Percentiles rank a stretch among this genome's conserved stretches.
Evolutionary conservation across 2,888 invertebrate species (phyloP).

Genomic region (Epiblema foenella): DNA sequence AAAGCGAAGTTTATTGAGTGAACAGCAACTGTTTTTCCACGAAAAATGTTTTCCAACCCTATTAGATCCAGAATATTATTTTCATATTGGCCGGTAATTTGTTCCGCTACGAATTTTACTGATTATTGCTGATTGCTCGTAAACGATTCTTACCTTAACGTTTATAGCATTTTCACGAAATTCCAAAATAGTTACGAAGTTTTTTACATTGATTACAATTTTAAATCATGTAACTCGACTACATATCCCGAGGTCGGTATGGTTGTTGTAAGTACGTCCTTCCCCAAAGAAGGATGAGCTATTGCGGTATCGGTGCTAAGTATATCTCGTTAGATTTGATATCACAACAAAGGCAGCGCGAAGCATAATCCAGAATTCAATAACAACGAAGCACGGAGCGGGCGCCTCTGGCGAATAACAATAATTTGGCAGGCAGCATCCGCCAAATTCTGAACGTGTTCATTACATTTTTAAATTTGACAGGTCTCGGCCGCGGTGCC

Average conservation of each 20-base stretch:
- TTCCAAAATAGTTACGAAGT: too few species aligned
- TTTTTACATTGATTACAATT: neutral
- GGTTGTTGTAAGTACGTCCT: neutral
- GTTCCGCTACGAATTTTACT: conserved; percentile 20
- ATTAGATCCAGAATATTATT: conserved; percentile 38
- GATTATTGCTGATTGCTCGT: conserved; percentile 35
- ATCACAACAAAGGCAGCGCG: conserved; percentile 67
- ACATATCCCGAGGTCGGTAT: neutral
- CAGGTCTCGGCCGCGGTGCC: conserved; percentile 67
- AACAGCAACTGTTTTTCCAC: conserved; percentile 64
- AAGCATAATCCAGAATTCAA: conserved; percentile 77
- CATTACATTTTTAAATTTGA: conserved; percentile 84
- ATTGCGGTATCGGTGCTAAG: conserved; percentile 36
- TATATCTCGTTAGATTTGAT: conserved; percentile 62
- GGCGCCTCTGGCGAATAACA: conserved; percentile 76
- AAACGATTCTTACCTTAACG: neutral
- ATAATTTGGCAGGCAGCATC: conserved; percentile 81
- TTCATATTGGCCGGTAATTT: conserved; percentile 36
- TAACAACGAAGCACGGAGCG: conserved; percentile 70
- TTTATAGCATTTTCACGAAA: neutral
- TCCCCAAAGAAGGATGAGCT: conserved; percentile 5
- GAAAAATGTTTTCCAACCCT: conserved; percentile 61
- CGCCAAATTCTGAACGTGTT: conserved; percentile 79
- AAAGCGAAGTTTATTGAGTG: conserved; percentile 70
- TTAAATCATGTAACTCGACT: neutral